Evolutionary conservation across 2,113 vertebrate species (phyloP).

Genomic region (Natator depressus): DNA sequence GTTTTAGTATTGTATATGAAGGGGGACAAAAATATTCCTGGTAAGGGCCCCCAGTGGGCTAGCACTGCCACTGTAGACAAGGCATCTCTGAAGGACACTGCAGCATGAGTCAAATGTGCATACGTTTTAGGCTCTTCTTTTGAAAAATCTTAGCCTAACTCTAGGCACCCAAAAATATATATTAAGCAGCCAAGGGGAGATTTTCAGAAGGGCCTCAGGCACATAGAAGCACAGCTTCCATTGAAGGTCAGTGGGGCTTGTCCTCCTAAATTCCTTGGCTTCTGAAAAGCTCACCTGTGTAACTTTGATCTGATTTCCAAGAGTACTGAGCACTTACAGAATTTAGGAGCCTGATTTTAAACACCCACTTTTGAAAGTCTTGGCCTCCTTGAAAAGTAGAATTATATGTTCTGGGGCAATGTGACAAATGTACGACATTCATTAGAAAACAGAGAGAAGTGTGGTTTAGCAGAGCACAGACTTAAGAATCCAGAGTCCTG

Average conservation of each 20-base stretch:
- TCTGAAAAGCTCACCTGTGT: not conserved
- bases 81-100: rapidly evolving
- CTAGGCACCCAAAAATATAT: not conserved
- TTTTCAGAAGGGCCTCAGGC: not conserved
- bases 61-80: too few species aligned
- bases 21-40: too few species aligned
- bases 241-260: rapidly evolving
- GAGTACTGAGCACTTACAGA: not conserved
- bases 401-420: not conserved
- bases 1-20: too few species aligned
- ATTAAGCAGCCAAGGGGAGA: rapidly evolving
- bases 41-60: too few species aligned
- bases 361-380: not conserved
- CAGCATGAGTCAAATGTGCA: rapidly evolving
- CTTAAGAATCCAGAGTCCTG: rapidly evolving
- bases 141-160: too few species aligned
- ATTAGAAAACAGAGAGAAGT: not conserved
- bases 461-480: not conserved
- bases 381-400: not conserved
- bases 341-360: not conserved
- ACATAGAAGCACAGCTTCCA: not conserved
- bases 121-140: not conserved
- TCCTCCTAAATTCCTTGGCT: not conserved
- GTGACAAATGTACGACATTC: not conserved
- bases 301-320: not conserved